Conservation (phyloP, 2,113 vertebrate genomes). For the Alectura lathami region DNA sequence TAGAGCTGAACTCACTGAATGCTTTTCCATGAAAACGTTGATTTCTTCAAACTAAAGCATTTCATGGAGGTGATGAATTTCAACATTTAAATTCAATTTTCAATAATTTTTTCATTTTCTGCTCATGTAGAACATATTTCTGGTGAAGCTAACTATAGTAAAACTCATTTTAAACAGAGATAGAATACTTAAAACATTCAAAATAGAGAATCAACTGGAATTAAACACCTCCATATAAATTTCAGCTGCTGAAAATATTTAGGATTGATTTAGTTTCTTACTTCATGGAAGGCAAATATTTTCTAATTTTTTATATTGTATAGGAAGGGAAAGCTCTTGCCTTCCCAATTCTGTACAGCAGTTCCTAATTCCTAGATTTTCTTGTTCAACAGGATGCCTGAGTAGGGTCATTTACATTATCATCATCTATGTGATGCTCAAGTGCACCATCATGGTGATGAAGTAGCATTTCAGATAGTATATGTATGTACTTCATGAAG, state of each 20-base stretch:
- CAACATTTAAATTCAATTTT: not conserved
- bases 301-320: not conserved
- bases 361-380: accelerated
- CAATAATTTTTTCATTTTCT: not conserved
- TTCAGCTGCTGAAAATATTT: not conserved
- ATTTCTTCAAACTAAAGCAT: not conserved
- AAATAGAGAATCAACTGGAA: not conserved
- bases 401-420: not conserved
- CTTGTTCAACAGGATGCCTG: not conserved
- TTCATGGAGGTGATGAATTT: not conserved
- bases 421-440: not conserved
- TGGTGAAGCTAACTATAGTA: not conserved
- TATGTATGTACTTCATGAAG: accelerated
- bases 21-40: not conserved
- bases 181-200: not conserved
- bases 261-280: not conserved
- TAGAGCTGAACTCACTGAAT: not conserved
- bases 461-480: not conserved
- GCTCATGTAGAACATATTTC: not conserved
- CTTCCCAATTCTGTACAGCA: not conserved
- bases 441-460: not conserved
- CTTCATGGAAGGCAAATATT: not conserved
- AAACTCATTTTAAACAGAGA: not conserved
- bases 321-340: not conserved
- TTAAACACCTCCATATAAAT: not conserved